Conservation (phyloP, 2,797 vertebrate genomes). For the Crax fasciolata region DNA sequence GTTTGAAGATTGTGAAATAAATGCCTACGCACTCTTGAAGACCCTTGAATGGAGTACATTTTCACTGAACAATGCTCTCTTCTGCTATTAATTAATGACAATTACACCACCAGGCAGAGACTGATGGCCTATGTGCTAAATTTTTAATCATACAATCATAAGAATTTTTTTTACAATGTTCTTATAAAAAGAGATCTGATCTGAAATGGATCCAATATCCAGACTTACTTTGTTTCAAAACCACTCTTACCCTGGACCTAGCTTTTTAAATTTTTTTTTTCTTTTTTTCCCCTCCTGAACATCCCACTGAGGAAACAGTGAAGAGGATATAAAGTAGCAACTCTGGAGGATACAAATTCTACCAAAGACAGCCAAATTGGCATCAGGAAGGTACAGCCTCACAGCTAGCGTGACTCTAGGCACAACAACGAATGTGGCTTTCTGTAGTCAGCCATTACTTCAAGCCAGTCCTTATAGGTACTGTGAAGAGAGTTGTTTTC, state of each 20-base stretch:
- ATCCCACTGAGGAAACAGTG: neutral
- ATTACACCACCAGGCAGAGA: neutral
- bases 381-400: neutral
- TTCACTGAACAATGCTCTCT: neutral
- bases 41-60: neutral
- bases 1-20: neutral
- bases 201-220: neutral
- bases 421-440: neutral
- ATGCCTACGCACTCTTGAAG: neutral
- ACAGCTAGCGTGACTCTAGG: rapidly evolving
- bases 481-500: neutral
- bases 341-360: neutral
- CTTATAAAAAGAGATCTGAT: neutral
- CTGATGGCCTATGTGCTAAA: rapidly evolving
- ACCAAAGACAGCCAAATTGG: neutral
- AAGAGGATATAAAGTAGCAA: neutral
- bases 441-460: neutral
- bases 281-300: neutral
- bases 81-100: neutral
- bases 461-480: neutral
- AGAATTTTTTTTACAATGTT: neutral
- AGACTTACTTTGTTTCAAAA: neutral
- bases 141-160: neutral
- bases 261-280: neutral
- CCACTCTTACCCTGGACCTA: neutral